Evolutionary conservation across 1,140 invertebrate genomes (phyloP), one percentile per base, ranked within the genome.

Genomic region (Bombus confusus): DNA sequence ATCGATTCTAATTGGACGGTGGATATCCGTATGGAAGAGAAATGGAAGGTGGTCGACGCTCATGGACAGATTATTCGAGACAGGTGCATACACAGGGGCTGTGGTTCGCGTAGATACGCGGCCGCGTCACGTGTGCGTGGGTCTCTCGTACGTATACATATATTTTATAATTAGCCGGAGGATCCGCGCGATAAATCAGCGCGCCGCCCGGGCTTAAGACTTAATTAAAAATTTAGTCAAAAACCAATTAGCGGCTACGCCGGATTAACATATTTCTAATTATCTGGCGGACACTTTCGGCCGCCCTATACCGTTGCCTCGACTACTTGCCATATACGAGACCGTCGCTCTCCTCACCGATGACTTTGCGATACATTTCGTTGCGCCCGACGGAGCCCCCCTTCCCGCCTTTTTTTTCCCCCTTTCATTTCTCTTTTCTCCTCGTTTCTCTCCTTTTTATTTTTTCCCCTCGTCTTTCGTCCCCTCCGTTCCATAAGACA

Each of bases 191-290:
- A 93, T 94, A 94, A 94, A 94, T 94, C 93, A 93, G 91, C 90
- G 89, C 87, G 88, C 91, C 91, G 92, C 91, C 91, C 93, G 88
- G 91, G 88, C 90, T 93, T 93, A 94, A 93, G 92, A 93, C 93
- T 94, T 93, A 93, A 94, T 94, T 94, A 94, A 94, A 93, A 94
- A 94, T 94, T 94, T 92, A 94, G 93, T 93, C 92, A 92, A 93
- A 94, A 93, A 94, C 93, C 92, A 93, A 93, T 93, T 93, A 94
- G 93, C 90, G 91, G 83, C 91, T 83, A 89, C 90, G 88, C 86
- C 75, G 89, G 92, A 94, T 94, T 94, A 94, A 93, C 93, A 94
- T 94, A 93, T 93, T 93, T 93, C 93, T 94, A 94, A 93, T 93
- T 93, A 94, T 93, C 90, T 80, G 88, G 39, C 89, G 92, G 86